Evolutionary conservation across 1,140 invertebrate genomes (phyloP), one percentile per base, ranked within the genome.

Genomic region (Coenobita brevimanus): DNA sequence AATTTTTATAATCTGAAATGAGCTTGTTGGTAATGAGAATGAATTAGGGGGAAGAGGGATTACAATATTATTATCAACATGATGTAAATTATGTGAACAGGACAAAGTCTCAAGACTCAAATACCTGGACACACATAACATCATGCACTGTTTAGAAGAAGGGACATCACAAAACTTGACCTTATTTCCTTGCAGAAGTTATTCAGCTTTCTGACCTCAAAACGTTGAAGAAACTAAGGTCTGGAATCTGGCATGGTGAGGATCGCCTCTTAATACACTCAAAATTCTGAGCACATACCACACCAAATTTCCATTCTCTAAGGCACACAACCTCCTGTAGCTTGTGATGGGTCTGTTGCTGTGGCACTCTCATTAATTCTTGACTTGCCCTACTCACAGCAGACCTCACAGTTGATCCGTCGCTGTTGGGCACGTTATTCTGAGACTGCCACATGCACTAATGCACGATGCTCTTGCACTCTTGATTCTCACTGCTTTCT

Each of bases 221-320:
- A 86, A 76, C 80, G 64, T 89, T 81, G 81, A 89, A 86, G 89
- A 89, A 86, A 75, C 82, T 89, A 60, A 84, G 82, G 54, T 89
- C 89, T 64, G 46, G 89, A 79, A 89, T 76, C 50, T 89, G 89
- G 89, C 89, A 89, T 89, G 89, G 89, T 89, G 89, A 85, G 89
- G 80, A 80, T 57, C 38, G 79, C 60, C 79, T 75, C 71, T n/a
- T 88, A 57, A 50, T 88, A 60, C 79, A 71, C 80, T 82, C 85
- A 60, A 43, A 76, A 85, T 84, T 50, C 46, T 38, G 67, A 84
- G 46, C 69, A 60, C 43, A 36, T 76, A 30, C 36, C 54, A 62
- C 54, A 50, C 79, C 76, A 67, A 57, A 79, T 71, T 86, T n/a
- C 62, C 79, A 60, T 81, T 71, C 79, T 80, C 36, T 57, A 36